Base-by-base conservation (phyloP, 2,113 vertebrate species). In the Rhadina sibilatrix region DNA sequence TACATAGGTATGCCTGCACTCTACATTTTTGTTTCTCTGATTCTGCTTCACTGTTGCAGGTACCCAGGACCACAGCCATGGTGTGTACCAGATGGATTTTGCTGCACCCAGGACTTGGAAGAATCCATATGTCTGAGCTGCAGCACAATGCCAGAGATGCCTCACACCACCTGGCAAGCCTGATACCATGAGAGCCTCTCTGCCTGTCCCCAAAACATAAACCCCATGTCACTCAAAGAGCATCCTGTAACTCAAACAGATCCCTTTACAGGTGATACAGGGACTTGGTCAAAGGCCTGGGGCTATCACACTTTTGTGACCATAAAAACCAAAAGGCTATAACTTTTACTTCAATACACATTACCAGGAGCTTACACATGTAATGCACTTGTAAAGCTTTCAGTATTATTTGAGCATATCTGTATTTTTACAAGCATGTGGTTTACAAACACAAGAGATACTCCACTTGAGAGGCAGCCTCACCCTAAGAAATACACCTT, bases 171-270 rank as follows among this genome's bases (percentile, higher is more conserved):
- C 31, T 21, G 42, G 33, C 59, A 70, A 54, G 42, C 21, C 21
- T 10, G 7, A 61, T 6, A 61, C 11, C 30, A 11, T 0, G 0
- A 84, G 44, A 38, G 12, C 15, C 15, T 40, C 47, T 82, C 5
- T 47, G 17, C 25, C 72, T 28, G 16, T 4, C 49, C 42, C 47
- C 38, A 61, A 59, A 89, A 78, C 10, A 17, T 2, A 63, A 89
- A 77, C 50, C 35, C 15, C 69, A 35, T 0, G 2, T 12, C 28
- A 25, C 13, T 10, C 22, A 59, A 83, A 90, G 40, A 68, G 4
- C 59, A 31, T 46, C 25, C 24, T 59, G 60, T 44, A 71, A 88
- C 40, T 15, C 49, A 71, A 75, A 59, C 20, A 42, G 21, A 56
- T 30, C 47, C 3, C 49, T 84, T 40, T 4, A 46, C 24, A 79